These are phyloP conservation scores for Pelmatolapia mariae DNA, from an alignment of 2,113 vertebrate genomes.

Conservation along the genomic window DNA sequence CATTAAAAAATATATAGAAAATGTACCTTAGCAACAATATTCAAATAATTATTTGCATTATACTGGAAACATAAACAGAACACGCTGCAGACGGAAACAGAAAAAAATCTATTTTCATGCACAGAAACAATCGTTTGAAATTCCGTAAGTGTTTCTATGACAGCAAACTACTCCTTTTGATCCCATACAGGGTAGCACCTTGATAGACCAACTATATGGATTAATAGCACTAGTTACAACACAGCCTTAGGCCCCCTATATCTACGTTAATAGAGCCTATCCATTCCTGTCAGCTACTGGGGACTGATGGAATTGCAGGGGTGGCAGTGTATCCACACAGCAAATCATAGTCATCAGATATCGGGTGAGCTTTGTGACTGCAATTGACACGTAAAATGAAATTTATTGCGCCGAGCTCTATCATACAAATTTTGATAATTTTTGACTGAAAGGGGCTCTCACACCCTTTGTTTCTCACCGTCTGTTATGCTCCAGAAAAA, in stretches of 20 bases:
- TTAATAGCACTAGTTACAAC: constrained; percentile 77
- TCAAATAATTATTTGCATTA: not conserved
- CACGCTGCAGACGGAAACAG: not conserved
- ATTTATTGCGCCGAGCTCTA: constrained; percentile 40
- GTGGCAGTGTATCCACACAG: constrained; percentile 62
- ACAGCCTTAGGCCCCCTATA: constrained; percentile 65
- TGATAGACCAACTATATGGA: constrained; percentile 74
- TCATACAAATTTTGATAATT: constrained; percentile 22
- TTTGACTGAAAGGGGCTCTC: not conserved
- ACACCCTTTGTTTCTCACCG: not conserved
- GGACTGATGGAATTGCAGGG: constrained; percentile 70
- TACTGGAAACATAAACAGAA: not conserved
- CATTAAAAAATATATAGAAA: not conserved
- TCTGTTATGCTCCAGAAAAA: not conserved
- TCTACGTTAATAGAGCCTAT: constrained; percentile 76
- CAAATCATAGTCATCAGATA: constrained; percentile 56
- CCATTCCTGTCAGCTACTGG: constrained; percentile 77
- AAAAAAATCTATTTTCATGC: not conserved
- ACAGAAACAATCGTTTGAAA: constrained; percentile 40
- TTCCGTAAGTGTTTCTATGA: constrained; percentile 35
- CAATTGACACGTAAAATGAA: constrained; percentile 61
- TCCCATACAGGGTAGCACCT: constrained; percentile 45
- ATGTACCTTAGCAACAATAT: not conserved
- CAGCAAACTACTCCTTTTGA: constrained; percentile 46
- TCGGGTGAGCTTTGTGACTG: constrained; percentile 45